phyloP scores from a whole-genome alignment of 1,140 invertebrate genomes.

The Hycleus phaleratus region DNA sequence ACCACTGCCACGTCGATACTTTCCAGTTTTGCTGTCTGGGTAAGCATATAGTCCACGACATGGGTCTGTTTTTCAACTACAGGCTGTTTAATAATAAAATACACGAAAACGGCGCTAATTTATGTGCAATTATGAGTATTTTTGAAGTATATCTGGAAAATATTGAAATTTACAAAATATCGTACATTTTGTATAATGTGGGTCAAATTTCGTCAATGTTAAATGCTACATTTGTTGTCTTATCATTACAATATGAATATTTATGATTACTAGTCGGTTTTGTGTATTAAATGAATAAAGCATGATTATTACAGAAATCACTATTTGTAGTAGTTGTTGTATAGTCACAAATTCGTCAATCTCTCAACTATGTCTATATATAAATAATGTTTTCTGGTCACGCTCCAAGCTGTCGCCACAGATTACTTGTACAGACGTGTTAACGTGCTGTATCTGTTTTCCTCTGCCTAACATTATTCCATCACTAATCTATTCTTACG shows the following conservation, averaged over 20 bases:
- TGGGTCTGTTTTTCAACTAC: background rate
- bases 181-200: background rate
- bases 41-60: background rate
- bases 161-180: no score
- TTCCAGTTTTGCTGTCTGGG: background rate
- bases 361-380: background rate
- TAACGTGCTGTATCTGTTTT: constrained; percentile 32
- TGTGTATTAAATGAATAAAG: no score
- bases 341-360: no score
- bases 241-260: no score
- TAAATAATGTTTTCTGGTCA: constrained; percentile 36
- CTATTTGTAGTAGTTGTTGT: no score
- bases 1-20: background rate
- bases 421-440: constrained; percentile 35
- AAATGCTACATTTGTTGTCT: no score
- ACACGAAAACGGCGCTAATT: background rate
- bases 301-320: no score
- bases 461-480: constrained; percentile 12
- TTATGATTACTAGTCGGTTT: no score
- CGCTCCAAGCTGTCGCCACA: constrained; percentile 36
- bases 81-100: constrained; percentile 5
- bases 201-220: background rate
- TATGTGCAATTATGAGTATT: no score
- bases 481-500: no score
- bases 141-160: no score